These are phyloP conservation scores for Sarcophaga subvicina DNA, from an alignment of 2,888 invertebrate species.

Conservation along the genomic window DNA sequence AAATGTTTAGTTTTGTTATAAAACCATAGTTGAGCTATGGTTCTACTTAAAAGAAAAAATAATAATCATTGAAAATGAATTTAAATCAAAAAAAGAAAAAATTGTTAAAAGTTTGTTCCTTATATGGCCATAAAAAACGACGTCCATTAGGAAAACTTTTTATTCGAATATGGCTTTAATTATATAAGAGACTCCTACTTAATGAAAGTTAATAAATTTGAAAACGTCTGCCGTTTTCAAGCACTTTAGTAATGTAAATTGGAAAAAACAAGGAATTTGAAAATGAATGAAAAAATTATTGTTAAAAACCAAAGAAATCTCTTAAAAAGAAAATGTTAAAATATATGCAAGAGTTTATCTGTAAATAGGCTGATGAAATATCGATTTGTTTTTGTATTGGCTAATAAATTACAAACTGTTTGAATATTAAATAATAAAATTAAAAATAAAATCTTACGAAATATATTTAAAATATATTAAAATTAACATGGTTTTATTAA, in stretches of 20 bases:
- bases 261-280: not conserved
- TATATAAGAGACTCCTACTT: too few relatives aligned
- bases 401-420: conserved; percentile 18
- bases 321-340: not conserved
- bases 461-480: not conserved
- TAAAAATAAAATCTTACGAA: not conserved
- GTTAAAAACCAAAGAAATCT: not conserved
- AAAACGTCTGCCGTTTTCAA: not conserved
- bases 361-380: conserved; percentile 17
- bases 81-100: too few relatives aligned
- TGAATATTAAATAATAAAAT: not conserved
- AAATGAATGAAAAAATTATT: not conserved
- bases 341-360: conserved; percentile 4
- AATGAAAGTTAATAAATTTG: too few relatives aligned
- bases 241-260: not conserved
- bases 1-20: too few relatives aligned
- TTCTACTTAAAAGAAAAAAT: too few relatives aligned
- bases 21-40: not conserved
- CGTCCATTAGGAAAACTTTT: too few relatives aligned
- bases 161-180: too few relatives aligned
- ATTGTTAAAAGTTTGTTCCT: too few relatives aligned
- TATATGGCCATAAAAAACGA: too few relatives aligned
- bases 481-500: not conserved
- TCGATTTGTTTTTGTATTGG: conserved; percentile 34
- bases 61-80: too few relatives aligned